phyloP scores from a whole-genome alignment of 2,888 invertebrate genomes.

The Sinodicranocentrus sp. region DNA sequence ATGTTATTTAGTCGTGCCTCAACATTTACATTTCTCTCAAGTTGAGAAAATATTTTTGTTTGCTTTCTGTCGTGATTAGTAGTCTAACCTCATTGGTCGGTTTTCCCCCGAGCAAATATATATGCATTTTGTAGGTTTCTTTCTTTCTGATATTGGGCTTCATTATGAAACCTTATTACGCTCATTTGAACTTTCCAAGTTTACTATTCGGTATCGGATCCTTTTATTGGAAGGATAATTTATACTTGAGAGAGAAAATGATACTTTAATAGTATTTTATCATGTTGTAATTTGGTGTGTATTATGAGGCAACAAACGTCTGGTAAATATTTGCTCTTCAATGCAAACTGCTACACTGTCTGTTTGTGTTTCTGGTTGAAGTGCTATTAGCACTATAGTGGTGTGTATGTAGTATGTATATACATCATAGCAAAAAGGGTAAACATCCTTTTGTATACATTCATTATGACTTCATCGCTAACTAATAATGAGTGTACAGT shows the following conservation, averaged over 20 bases:
- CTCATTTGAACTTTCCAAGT: background rate
- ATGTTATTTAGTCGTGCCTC: constrained; percentile 47
- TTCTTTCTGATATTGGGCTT: background rate
- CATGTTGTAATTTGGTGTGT: background rate
- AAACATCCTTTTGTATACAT: background rate
- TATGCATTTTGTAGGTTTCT: background rate
- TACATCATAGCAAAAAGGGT: background rate
- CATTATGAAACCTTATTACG: constrained; percentile 2
- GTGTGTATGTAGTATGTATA: background rate
- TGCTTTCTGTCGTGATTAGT: constrained; percentile 51
- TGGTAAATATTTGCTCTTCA: constrained; percentile 13
- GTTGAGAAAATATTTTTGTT: constrained; percentile 33
- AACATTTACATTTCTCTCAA: constrained; percentile 42
- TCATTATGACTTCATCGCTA: too few relatives aligned
- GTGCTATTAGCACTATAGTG: constrained; percentile 5
- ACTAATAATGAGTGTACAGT: too few relatives aligned
- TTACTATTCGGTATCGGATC: background rate
- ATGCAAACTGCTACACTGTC: background rate
- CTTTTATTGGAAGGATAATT: constrained; percentile 18
- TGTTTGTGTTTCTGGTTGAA: background rate
- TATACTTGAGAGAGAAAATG: background rate
- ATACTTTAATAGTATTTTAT: constrained; percentile 10
- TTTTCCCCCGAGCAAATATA: constrained; percentile 2
- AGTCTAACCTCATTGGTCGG: constrained; percentile 28
- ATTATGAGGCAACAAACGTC: background rate